Evolutionary conservation across 2,888 invertebrate species (phyloP).

Genomic region (Drosophila imparisetae): DNA sequence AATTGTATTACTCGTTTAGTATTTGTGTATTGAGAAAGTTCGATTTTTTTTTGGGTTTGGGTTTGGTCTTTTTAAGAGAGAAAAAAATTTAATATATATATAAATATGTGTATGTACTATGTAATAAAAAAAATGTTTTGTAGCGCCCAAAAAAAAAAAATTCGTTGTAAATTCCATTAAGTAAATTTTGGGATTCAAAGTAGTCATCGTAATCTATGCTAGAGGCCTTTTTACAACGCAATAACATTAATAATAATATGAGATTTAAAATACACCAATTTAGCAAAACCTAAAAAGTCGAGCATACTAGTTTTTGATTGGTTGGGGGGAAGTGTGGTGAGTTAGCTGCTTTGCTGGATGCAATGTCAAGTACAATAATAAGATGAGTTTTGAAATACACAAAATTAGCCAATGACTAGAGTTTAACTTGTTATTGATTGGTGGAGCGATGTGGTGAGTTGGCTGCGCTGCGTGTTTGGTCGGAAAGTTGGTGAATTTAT

Average conservation of each 20-base stretch:
- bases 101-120: constrained; percentile 2
- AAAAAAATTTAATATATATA: constrained; percentile 30
- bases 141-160: constrained; percentile 53
- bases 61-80: constrained; percentile 34
- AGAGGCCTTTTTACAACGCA: constrained; percentile 59
- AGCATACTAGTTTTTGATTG: neutral
- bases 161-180: constrained; percentile 54
- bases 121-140: constrained; percentile 58
- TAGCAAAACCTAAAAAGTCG: constrained; percentile 12
- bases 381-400: too few species aligned
- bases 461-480: neutral
- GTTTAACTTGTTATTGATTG: neutral
- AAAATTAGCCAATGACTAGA: too few species aligned
- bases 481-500: neutral
- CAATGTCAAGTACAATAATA: too few species aligned
- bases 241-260: constrained; percentile 49
- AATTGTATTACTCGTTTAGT: constrained; percentile 69
- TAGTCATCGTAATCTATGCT: constrained; percentile 33
- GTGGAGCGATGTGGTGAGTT: neutral
- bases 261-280: constrained; percentile 36
- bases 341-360: neutral
- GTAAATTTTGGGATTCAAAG: constrained; percentile 29
- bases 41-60: constrained; percentile 31
- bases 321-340: neutral
- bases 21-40: constrained; percentile 48